Conservation (phyloP, 2,888 invertebrate species). For the Cryptocephalus moraei region DNA sequence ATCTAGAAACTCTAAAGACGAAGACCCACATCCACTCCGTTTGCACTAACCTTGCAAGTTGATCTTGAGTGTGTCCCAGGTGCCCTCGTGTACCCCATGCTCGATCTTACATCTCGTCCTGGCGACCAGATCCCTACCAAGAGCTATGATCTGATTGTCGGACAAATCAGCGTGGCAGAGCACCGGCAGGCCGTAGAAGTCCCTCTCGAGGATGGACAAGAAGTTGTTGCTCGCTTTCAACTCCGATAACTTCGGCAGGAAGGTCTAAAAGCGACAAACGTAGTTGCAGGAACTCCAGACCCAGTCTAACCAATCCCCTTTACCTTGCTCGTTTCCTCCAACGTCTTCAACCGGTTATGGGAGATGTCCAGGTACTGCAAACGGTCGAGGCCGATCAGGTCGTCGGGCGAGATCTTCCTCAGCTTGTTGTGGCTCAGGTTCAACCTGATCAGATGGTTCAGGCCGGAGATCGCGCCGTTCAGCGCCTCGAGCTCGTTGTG, state of each 20-base stretch:
- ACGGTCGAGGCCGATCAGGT: slow-evolving; percentile 66
- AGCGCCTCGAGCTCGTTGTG: slow-evolving; percentile 62
- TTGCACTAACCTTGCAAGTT: slow-evolving; percentile 62
- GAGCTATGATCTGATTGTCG: slow-evolving; percentile 60
- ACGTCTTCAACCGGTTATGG: slow-evolving; percentile 61
- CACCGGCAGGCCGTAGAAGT: slow-evolving; percentile 73
- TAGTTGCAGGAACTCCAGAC: background rate
- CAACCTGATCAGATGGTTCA: slow-evolving; percentile 60
- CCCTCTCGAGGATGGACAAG: slow-evolving; percentile 62
- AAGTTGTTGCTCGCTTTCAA: slow-evolving; percentile 69
- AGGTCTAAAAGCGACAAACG: slow-evolving; percentile 49
- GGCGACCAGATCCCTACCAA: slow-evolving; percentile 65
- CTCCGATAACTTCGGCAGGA: slow-evolving; percentile 65
- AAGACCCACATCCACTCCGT: background rate
- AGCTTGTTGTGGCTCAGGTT: slow-evolving; percentile 68
- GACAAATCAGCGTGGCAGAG: slow-evolving; percentile 73
- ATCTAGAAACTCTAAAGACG: no score
- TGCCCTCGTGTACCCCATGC: slow-evolving; percentile 58
- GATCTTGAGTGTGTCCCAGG: slow-evolving; percentile 57
- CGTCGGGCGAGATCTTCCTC: slow-evolving; percentile 63
- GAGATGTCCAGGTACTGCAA: slow-evolving; percentile 68
- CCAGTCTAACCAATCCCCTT: slow-evolving; percentile 2
- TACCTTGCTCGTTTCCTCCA: slow-evolving; percentile 79
- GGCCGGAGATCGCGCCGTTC: slow-evolving; percentile 65
- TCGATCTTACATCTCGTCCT: slow-evolving; percentile 73